phyloP scores from a whole-genome alignment of 2,888 invertebrate species.

The Xanthorhoe designata region DNA sequence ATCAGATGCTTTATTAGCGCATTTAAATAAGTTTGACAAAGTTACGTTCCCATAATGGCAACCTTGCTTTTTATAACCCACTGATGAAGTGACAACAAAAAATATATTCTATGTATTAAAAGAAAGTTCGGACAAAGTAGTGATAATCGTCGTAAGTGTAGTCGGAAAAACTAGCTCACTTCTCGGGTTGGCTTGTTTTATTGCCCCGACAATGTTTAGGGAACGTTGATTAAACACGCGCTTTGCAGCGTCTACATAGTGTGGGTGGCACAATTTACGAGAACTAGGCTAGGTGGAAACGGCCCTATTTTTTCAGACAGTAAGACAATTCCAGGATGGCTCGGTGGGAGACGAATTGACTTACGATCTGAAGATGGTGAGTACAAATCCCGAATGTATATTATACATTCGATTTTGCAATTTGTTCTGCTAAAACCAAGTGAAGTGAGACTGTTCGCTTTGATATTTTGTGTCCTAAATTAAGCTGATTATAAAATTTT shows the following conservation, averaged over 20 bases:
- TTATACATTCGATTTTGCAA: no score
- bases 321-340: not conserved
- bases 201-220: conserved; percentile 48
- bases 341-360: not conserved
- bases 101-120: not conserved
- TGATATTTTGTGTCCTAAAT: no score
- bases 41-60: no score
- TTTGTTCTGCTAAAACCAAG: no score
- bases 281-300: not conserved
- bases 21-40: not conserved
- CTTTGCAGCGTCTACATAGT: conserved; percentile 44
- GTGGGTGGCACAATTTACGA: conserved; percentile 33
- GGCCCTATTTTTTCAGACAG: not conserved
- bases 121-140: not conserved
- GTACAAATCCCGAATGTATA: not conserved
- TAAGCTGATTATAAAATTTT: no score
- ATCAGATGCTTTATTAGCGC: no score
- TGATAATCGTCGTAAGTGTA: conserved; percentile 11
- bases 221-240: conserved; percentile 53
- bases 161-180: conserved; percentile 21
- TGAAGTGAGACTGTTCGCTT: no score
- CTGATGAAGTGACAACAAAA: not conserved
- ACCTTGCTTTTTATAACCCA: no score
- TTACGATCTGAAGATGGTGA: not conserved
- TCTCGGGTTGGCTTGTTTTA: conserved; percentile 39